These are phyloP conservation scores for Ochropleura leucogaster DNA, from an alignment of 2,888 invertebrate species.

Conservation along the genomic window DNA sequence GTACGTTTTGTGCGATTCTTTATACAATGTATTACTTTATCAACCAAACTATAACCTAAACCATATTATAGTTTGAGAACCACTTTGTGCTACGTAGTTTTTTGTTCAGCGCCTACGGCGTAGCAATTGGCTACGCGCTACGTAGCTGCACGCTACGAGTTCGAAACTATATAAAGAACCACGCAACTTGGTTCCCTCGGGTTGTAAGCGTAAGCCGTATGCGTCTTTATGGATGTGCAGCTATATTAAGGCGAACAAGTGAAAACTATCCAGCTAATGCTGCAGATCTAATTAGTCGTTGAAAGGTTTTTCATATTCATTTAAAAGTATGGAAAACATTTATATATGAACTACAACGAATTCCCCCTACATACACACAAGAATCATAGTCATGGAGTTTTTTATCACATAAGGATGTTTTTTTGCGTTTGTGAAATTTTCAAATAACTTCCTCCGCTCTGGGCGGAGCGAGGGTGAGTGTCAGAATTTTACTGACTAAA, in stretches of 20 bases:
- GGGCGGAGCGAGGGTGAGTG: too few relatives aligned
- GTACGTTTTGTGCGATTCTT: neutral
- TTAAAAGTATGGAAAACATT: neutral
- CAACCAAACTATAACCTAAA: neutral
- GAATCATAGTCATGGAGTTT: neutral
- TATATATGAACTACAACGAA: neutral
- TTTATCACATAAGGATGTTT: neutral
- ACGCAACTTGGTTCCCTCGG: neutral
- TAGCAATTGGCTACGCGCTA: neutral
- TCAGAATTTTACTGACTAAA: too few relatives aligned
- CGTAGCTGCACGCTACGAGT: constrained; percentile 3
- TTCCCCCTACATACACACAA: too few relatives aligned
- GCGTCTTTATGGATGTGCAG: neutral
- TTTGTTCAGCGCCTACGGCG: neutral
- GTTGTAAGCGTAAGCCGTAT: neutral
- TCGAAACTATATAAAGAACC: neutral
- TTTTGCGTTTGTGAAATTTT: too few relatives aligned
- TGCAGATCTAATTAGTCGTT: neutral
- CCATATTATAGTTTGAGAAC: neutral
- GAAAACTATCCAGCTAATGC: neutral
- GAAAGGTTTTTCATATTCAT: neutral
- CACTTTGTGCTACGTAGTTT: neutral
- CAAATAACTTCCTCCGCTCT: too few relatives aligned
- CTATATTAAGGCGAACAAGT: neutral
- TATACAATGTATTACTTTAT: neutral